Evolutionary conservation across 2,113 vertebrate genomes (phyloP), one percentile per base, ranked within the genome.

Genomic region (Nyctereutes procyonoides): DNA sequence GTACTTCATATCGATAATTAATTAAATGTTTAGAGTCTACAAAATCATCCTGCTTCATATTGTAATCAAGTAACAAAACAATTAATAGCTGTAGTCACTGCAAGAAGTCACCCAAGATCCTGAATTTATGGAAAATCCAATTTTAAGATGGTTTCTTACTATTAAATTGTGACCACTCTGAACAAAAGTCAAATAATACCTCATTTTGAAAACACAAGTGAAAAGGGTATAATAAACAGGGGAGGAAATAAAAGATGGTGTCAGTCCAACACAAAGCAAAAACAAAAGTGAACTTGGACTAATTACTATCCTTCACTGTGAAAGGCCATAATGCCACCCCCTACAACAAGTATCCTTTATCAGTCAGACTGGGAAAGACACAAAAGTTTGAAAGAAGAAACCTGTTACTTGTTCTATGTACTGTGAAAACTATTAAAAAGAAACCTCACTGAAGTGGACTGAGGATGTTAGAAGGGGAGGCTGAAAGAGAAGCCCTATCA

Each of bases 121-220:
- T 71, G 38, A 89, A 86, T 62, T 26, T 81, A 93, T 77, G 92
- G 76, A 88, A 51, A 84, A 2, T 2, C 28, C 11, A 38, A 74
- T 32, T 62, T 60, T 90, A 63, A 56, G 51, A 88, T 17, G 20
- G 51, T 32, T 65, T 95, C 69, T 97, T 76, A 77, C 76, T 97
- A 58, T 60, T 94, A 95, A 97, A 67, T 89, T 96, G 20, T 79
- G 83, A 91, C 6, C 53, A 95, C 30, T 74, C 87, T 87, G 95
- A 97, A 96, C 67, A 96, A 98, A 97, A 96, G 65, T 24, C 90
- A 9, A 95, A n/a, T 79, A 96, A 74, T n/a, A 88, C 10, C 74
- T 98, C 35, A 69, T 56, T 93, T 63, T 97, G 35, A 95, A 69
- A 96, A 97, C 89, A 95, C 15, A 95, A 79, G 80, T 89, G 77